These are phyloP conservation scores for Spermophilus dauricus DNA, from an alignment of 2,113 vertebrate genomes.

Conservation along the genomic window DNA sequence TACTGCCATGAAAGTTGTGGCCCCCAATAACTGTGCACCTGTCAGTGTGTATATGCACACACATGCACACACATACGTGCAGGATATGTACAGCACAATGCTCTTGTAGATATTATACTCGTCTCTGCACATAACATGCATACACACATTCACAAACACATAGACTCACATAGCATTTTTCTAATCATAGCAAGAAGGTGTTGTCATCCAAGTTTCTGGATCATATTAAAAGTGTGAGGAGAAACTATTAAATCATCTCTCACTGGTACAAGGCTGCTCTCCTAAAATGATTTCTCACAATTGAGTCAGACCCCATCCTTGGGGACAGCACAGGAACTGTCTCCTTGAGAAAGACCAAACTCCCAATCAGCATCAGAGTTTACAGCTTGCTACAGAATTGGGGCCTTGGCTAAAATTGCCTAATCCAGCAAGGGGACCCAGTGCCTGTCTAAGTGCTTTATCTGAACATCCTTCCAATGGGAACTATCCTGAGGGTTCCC, in stretches of 20 bases:
- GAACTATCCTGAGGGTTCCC: background rate
- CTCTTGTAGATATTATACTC: no score
- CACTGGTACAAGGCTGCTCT: background rate
- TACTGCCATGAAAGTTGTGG: background rate
- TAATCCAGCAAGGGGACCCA: background rate
- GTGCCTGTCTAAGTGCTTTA: background rate
- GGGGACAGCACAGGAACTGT: background rate
- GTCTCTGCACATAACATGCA: no score
- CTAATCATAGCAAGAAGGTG: slow-evolving; percentile 25
- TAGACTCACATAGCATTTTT: background rate
- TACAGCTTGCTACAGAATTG: background rate
- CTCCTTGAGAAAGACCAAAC: background rate
- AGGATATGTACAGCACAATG: no score
- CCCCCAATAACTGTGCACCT: background rate
- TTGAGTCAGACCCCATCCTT: background rate
- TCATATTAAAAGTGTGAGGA: slow-evolving; percentile 12
- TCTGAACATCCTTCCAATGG: background rate
- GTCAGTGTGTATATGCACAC: no score
- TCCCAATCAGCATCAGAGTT: background rate
- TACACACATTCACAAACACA: background rate
- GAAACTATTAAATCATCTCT: background rate
- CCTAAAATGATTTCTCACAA: background rate
- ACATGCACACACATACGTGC: background rate
- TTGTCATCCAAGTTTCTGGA: background rate
- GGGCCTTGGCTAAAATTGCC: background rate